Conservation (phyloP, 2,797 vertebrate species). For the Helarctos malayanus region DNA sequence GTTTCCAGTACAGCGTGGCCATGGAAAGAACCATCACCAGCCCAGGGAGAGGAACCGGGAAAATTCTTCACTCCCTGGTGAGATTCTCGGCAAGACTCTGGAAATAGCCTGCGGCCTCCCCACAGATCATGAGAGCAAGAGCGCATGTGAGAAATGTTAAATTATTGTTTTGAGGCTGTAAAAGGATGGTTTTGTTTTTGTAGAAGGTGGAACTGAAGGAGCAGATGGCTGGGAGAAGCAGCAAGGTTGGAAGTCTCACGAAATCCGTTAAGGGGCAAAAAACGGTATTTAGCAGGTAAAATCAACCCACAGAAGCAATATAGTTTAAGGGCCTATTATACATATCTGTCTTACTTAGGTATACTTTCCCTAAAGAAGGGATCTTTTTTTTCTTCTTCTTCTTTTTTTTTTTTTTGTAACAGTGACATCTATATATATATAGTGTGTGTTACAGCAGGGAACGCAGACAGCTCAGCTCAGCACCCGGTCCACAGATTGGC, state of each 20-base stretch:
- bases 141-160: not conserved
- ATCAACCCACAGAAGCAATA: not conserved
- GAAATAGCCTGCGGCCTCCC: not conserved
- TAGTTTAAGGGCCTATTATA: not conserved
- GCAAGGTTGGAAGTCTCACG: not conserved
- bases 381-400: not conserved
- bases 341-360: not conserved
- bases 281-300: not conserved
- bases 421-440: not conserved
- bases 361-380: not conserved
- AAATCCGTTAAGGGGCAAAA: not conserved
- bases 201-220: conserved; percentile 21
- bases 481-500: too few species aligned
- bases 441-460: not conserved
- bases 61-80: not conserved
- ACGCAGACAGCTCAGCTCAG: not conserved
- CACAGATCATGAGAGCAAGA: not conserved
- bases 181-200: not conserved
- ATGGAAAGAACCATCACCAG: not conserved
- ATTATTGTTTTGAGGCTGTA: not conserved
- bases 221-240: not conserved
- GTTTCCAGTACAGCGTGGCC: not conserved
- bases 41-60: not conserved
- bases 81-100: not conserved
- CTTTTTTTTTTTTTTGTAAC: not conserved